Evolutionary conservation across 2,113 vertebrate species (phyloP), one percentile per base, ranked within the genome.

Genomic region (Pipa parva): DNA sequence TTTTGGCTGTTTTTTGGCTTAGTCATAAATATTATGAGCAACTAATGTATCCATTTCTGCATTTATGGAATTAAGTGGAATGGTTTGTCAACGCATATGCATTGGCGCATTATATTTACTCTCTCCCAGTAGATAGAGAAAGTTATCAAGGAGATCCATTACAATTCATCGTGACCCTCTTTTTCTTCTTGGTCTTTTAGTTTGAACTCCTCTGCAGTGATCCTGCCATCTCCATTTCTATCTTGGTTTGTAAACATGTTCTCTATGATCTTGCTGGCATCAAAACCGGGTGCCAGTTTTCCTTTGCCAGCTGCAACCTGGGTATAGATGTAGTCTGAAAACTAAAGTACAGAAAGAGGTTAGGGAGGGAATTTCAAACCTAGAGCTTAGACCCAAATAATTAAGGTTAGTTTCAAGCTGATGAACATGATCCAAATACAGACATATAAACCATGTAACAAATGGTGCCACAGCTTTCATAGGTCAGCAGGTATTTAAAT

Each of bases 171-270:
- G 0, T 99, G 97, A 31, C 63, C 62, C 26, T 83, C 22, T 57
- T 81, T 79, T 29, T 81, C 28, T 76, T 99, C 97, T 28, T 98
- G 93, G 27, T 95, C 93, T 81, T 99, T 99, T 62, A 99, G 76
- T 76, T 90, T 97, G 75, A 99, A 98, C 76, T 99, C 97, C 2
- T 87, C 86, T n/a, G 85, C 87, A 0, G 89, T 94, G 72, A 99
- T 95, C 81, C 87, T 93, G 46, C 97, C 94, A 1, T 99, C 93
- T 68, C 91, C 88, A 7, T 99, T 82, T 17, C 94, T 89, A 80
- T 99, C 97, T 84, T 99, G 97, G 79, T 98, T 99, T 77, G 83
- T 86, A 78, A 97, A 99, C 95, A 99, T 99, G 63, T 96, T 98
- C 74, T 93, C 91, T 61, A 99, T 91, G 4, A 99, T 95, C 71